A percentile compares a stretch with the other conserved stretches of the same genome.
These are phyloP conservation scores for Notospermus geniculatus DNA, from an alignment of 1,140 invertebrate genomes.

Conservation along the genomic window DNA sequence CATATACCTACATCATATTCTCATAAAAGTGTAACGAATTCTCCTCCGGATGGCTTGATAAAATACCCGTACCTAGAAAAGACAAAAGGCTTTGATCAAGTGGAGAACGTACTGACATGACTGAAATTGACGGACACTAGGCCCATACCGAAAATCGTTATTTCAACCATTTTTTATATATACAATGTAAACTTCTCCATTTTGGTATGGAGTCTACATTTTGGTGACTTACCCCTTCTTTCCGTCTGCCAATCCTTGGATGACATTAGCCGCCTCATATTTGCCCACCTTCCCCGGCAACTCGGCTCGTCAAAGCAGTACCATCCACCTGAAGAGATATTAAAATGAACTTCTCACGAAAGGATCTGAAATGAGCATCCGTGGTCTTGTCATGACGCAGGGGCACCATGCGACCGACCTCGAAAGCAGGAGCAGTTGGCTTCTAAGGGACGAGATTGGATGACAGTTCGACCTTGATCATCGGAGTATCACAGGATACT, in stretches of 20 bases:
- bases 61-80: conserved; percentile 73
- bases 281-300: conserved; percentile 76
- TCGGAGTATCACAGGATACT: too few species aligned
- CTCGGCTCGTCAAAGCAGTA: conserved; percentile 83
- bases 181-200: background rate
- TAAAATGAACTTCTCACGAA: too few species aligned
- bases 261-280: conserved; percentile 79
- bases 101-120: background rate
- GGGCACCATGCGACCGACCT: too few species aligned
- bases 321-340: conserved; percentile 87
- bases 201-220: too few species aligned
- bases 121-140: background rate
- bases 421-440: too few species aligned
- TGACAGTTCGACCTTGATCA: too few species aligned
- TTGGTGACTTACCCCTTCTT: conserved; percentile 36
- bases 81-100: background rate
- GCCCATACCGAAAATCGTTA: background rate
- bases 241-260: conserved; percentile 79
- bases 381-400: too few species aligned
- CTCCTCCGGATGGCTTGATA: conserved; percentile 78
- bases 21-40: conserved; percentile 90
- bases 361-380: too few species aligned
- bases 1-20: conserved; percentile 76
- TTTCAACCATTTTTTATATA: background rate
- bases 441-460: too few species aligned